Evolutionary conservation across 2,113 vertebrate species (phyloP), one percentile per base, ranked within the genome.

Genomic region (Colossoma macropomum): DNA sequence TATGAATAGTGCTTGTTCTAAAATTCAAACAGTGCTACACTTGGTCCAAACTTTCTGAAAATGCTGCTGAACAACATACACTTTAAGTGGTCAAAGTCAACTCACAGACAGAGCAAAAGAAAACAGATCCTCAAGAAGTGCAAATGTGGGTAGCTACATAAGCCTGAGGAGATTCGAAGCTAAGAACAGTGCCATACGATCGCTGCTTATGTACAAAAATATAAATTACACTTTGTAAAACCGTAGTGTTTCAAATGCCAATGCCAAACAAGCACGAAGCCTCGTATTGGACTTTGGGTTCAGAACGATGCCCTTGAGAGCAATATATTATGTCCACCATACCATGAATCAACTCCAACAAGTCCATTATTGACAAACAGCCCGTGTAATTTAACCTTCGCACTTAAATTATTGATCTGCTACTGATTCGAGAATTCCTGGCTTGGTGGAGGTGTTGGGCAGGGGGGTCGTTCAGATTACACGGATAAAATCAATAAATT

Each of bases 191-290:
- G 78, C 77, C 30, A 52, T 59, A 54, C 54, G 28, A 54, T 17
- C 11, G 32, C 59, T 27, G 34, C 59, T 25, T 41, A 70, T 16
- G 38, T 56, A 77, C 30, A 81, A 85, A 89, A 91, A 89, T 88
- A 80, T 85, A 83, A 88, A 89, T 82, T 74, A 87, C 38, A 69
- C 72, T 38, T 82, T 62, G 83, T 83, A 87, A 86, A 71, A 80
- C 69, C 85, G 87, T 93, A 93, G 92, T 93, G 90, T 89, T 89
- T 84, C 23, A 85, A 83, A 80, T 70, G 85, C 27, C 87, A 86
- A 88, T 80, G 69, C 75, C 63, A 70, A 89, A 80, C 27, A 19
- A 66, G 81, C 78, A 84, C 54, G 52, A 63, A 69, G 85, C 82
- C 85, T 81, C 27, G 45, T 73, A 87, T 86, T 80, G 84, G 85